Conservation (phyloP, 2,888 invertebrate genomes). For the Gastrophysa polygoni region DNA sequence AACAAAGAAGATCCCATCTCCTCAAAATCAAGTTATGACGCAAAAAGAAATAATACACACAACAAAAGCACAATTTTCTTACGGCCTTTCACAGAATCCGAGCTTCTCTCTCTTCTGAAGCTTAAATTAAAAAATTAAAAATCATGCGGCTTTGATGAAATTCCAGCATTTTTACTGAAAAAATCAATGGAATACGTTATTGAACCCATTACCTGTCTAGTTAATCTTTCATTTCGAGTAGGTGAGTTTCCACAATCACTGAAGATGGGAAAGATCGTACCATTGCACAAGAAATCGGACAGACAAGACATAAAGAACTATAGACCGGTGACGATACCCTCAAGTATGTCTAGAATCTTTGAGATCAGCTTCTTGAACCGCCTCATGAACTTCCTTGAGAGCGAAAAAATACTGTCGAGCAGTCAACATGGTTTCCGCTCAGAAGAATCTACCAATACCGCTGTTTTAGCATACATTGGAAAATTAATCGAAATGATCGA, state of each 20-base stretch:
- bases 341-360: conserved; percentile 20
- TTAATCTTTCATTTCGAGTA: conserved; percentile 16
- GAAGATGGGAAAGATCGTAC: conserved; percentile 19
- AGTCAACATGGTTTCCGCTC: conserved; percentile 16
- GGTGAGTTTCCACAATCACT: conserved; percentile 13
- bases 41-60: not conserved
- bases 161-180: not conserved
- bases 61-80: not conserved
- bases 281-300: conserved; percentile 15
- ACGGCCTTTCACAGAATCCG: not conserved
- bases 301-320: conserved; percentile 9
- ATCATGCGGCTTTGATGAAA: not conserved
- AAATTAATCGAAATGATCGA: conserved; percentile 14
- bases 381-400: not conserved
- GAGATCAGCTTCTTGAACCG: conserved; percentile 13
- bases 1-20: not conserved
- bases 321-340: conserved; percentile 17
- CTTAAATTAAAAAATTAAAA: not conserved
- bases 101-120: not conserved
- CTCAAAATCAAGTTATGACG: not conserved
- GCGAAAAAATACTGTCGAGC: not conserved
- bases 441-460: conserved; percentile 17
- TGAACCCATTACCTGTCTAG: conserved; percentile 1
- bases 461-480: conserved; percentile 8
- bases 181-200: not conserved